phyloP scores from a whole-genome alignment of 2,888 invertebrate species.

The Hanleya hanleyi region DNA sequence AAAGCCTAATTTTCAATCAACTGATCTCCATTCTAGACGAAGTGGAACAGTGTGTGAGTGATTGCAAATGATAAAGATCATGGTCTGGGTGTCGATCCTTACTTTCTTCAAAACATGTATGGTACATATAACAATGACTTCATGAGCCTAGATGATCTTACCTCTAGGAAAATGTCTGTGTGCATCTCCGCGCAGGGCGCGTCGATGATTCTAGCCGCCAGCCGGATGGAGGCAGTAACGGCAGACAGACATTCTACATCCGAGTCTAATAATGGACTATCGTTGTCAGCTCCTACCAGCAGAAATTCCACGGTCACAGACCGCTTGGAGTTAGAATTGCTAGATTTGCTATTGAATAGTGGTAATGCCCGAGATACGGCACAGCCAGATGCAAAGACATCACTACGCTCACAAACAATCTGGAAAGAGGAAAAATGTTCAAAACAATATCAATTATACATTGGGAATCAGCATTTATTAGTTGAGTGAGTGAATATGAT shows the following conservation, averaged over 20 bases:
- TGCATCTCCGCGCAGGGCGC: conserved; percentile 90
- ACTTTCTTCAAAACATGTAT: not conserved
- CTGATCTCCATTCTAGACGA: too few species aligned
- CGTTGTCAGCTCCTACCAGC: conserved; percentile 77
- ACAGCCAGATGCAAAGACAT: conserved; percentile 86
- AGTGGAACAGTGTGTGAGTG: too few species aligned
- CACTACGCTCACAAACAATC: conserved; percentile 85
- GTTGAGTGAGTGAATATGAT: too few species aligned
- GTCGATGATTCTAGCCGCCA: conserved; percentile 88
- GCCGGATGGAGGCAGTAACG: conserved; percentile 76
- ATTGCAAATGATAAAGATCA: too few species aligned
- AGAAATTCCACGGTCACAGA: conserved; percentile 73
- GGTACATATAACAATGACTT: not conserved
- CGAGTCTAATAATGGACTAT: conserved; percentile 48
- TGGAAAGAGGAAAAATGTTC: conserved; percentile 40
- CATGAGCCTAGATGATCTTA: conserved; percentile 73
- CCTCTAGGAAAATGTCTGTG: conserved; percentile 85
- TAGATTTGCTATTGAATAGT: conserved; percentile 79
- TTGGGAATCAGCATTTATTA: too few species aligned
- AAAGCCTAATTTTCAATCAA: too few species aligned
- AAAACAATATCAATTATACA: too few species aligned
- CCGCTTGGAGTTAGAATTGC: conserved; percentile 41
- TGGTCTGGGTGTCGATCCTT: not conserved
- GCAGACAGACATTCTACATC: conserved; percentile 69
- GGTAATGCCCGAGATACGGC: conserved; percentile 89